Percentiles rank a stretch among this genome's conserved stretches.
Conservation (phyloP, 2,797 vertebrate genomes). For the Crocodylus rhombifer region DNA sequence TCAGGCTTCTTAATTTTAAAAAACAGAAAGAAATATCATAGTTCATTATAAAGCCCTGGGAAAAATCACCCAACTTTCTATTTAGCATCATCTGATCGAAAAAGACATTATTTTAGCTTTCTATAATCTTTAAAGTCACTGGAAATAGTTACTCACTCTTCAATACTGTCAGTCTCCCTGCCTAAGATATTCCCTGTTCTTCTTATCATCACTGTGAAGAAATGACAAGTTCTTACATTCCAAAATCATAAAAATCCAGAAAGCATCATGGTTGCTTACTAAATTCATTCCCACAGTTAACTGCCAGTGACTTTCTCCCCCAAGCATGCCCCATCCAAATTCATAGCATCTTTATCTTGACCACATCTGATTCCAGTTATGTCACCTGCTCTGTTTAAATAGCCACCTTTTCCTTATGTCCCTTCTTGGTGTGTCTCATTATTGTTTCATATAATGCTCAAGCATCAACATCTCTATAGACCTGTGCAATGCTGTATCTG, state of each 20-base stretch:
- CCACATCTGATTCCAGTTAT: background rate
- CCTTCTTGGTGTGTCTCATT: rapidly evolving
- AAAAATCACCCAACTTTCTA: background rate
- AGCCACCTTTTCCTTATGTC: background rate
- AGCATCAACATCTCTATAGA: background rate
- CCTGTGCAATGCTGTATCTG: background rate
- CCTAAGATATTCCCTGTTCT: background rate
- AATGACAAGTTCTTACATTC: background rate
- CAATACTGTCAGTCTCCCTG: background rate
- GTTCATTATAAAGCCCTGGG: background rate
- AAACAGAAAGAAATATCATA: background rate
- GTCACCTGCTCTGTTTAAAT: background rate
- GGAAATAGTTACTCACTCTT: background rate
- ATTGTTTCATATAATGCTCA: background rate
- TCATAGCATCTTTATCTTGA: background rate
- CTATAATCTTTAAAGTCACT: background rate
- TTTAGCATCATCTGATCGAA: background rate
- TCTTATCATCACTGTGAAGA: background rate
- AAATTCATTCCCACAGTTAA: background rate
- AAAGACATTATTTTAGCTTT: background rate
- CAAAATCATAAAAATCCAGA: background rate
- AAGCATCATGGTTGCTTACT: background rate
- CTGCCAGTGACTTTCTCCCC: background rate
- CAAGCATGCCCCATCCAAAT: background rate
- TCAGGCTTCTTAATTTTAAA: background rate